Evolutionary conservation across 2,888 invertebrate genomes (phyloP).

Genomic region (Geotrupes spiniger): DNA sequence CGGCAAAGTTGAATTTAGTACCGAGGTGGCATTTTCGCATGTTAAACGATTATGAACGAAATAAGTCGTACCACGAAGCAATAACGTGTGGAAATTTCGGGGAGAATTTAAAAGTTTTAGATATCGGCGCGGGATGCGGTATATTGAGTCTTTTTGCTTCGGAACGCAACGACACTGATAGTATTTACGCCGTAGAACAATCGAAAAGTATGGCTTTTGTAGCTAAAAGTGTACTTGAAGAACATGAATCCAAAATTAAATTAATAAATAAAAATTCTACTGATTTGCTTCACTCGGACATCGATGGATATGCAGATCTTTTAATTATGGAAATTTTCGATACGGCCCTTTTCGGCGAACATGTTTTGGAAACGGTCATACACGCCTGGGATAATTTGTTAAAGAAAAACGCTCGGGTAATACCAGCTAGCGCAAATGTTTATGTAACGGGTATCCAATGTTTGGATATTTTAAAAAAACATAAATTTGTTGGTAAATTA

Average conservation of each 20-base stretch:
- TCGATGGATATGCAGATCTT: constrained; percentile 38
- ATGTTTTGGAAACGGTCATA: constrained; percentile 61
- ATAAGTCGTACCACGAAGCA: constrained; percentile 63
- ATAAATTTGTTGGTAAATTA: constrained; percentile 30
- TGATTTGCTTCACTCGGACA: constrained; percentile 7
- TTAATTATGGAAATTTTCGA: constrained; percentile 79
- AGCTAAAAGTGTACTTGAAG: constrained; percentile 56
- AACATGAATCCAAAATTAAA: constrained; percentile 51
- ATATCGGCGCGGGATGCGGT: constrained; percentile 74
- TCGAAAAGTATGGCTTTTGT: constrained; percentile 63
- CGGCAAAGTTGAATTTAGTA: constrained; percentile 64
- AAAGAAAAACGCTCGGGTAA: constrained; percentile 51
- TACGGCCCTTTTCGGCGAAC: constrained; percentile 76
- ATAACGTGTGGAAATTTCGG: constrained; percentile 54
- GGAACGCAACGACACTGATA: constrained; percentile 44
- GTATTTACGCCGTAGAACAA: constrained; percentile 67
- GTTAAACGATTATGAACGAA: constrained; percentile 72
- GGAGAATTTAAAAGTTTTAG: constrained; percentile 60
- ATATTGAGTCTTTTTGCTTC: constrained; percentile 68
- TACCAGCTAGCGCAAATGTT: constrained; percentile 62
- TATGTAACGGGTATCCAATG: constrained; percentile 64
- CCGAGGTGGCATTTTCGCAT: constrained; percentile 82
- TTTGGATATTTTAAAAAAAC: constrained; percentile 37
- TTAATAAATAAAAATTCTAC: constrained; percentile 60
- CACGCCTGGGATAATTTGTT: constrained; percentile 69